Conservation (phyloP, 2,797 vertebrate genomes). For the Lindbergichthys nudifrons region DNA sequence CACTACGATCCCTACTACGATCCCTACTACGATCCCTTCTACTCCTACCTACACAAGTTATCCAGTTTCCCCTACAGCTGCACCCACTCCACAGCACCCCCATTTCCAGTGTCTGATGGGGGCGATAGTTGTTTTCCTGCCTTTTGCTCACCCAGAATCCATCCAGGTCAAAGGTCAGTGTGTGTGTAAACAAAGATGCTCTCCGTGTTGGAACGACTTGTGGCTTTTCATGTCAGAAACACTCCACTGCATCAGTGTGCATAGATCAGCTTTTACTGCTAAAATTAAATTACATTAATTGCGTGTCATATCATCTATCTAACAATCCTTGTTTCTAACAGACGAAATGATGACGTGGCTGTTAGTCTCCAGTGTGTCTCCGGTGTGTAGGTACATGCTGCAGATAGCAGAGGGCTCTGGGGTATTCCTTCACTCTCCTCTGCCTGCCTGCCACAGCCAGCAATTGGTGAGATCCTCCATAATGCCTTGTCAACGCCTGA, state of each 20-base stretch:
- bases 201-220: background rate
- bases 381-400: slow-evolving; percentile 72
- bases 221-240: background rate
- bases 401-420: slow-evolving; percentile 34
- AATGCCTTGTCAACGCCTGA: background rate
- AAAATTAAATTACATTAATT: background rate
- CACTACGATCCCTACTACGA: no score
- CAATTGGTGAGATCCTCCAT: slow-evolving; percentile 62
- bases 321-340: slow-evolving; percentile 42
- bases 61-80: slow-evolving; percentile 4
- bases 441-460: slow-evolving; percentile 81
- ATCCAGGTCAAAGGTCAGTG: slow-evolving; percentile 83
- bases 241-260: background rate
- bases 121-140: slow-evolving; percentile 67
- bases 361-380: slow-evolving; percentile 56
- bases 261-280: background rate
- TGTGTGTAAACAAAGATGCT: slow-evolving; percentile 1
- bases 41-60: slow-evolving; percentile 3
- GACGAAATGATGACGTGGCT: slow-evolving; percentile 72
- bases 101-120: slow-evolving; percentile 60
- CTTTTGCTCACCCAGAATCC: slow-evolving; percentile 75
- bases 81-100: slow-evolving; percentile 29
- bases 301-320: background rate
- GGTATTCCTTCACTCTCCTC: slow-evolving; percentile 74
- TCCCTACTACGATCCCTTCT: no score